These are phyloP conservation scores for Drosophila leonis DNA, from an alignment of 2,888 invertebrate genomes.

Conservation along the genomic window DNA sequence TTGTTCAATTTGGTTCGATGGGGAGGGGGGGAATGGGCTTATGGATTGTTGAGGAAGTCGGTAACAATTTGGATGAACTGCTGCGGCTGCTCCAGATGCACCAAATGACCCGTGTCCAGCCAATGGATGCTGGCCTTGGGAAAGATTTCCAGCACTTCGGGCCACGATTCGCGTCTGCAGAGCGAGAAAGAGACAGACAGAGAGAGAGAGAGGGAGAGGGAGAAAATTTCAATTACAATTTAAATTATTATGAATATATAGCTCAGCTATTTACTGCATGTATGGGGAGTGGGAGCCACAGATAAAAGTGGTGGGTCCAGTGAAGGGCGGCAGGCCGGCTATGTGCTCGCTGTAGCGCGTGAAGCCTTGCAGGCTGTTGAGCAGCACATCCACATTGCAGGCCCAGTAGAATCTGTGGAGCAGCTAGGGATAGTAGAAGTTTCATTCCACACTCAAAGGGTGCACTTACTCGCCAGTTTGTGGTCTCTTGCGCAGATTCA, in stretches of 20 bases:
- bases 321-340: slow-evolving; percentile 74
- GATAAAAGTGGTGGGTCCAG: slow-evolving; percentile 92
- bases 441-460: slow-evolving; percentile 7
- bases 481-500: slow-evolving; percentile 91
- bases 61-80: slow-evolving; percentile 85
- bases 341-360: slow-evolving; percentile 46
- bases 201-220: background rate
- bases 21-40: background rate
- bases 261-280: slow-evolving; percentile 87
- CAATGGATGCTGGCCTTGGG: slow-evolving; percentile 86
- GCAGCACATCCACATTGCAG: slow-evolving; percentile 91
- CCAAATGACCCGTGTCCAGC: slow-evolving; percentile 95
- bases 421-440: background rate
- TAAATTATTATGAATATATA: background rate
- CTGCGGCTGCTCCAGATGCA: slow-evolving; percentile 95
- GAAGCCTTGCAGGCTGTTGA: slow-evolving; percentile 87
- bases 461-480: slow-evolving; percentile 68
- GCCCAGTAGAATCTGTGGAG: slow-evolving; percentile 89
- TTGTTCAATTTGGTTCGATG: background rate
- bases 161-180: slow-evolving; percentile 86
- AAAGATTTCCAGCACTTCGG: slow-evolving; percentile 88
- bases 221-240: too few relatives aligned
- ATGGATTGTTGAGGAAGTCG: slow-evolving; percentile 82
- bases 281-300: slow-evolving; percentile 94
- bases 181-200: background rate